Percentiles rank a stretch among this genome's conserved stretches.
Evolutionary conservation across 2,113 vertebrate genomes (phyloP).

Genomic region (Neodontobutis hainanensis): DNA sequence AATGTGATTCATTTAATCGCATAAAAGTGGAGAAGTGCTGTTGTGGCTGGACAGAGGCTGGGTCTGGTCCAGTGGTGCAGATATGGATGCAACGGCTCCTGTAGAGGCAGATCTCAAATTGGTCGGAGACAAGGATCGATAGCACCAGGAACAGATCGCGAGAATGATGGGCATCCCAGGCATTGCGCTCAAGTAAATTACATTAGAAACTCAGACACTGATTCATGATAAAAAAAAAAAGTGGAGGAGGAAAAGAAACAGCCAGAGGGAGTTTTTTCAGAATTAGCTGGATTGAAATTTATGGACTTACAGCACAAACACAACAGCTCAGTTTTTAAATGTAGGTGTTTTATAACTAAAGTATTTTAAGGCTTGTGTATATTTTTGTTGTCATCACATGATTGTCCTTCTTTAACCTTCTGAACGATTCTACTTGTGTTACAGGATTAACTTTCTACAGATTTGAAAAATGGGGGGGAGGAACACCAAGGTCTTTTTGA

Average conservation of each 20-base stretch:
- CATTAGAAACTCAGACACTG: slow-evolving; percentile 65
- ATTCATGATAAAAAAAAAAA: slow-evolving; percentile 55
- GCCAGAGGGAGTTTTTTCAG: slow-evolving; percentile 41
- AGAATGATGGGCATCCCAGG: slow-evolving; percentile 67
- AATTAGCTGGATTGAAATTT: slow-evolving; percentile 34
- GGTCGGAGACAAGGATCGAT: slow-evolving; percentile 65
- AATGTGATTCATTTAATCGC: slow-evolving; percentile 28
- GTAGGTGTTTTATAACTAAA: not conserved
- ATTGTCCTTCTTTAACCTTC: too few species aligned
- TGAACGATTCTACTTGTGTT: too few species aligned
- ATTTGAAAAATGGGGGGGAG: too few species aligned
- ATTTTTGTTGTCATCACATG: too few species aligned
- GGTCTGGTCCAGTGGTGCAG: slow-evolving; percentile 65
- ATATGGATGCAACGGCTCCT: slow-evolving; percentile 59
- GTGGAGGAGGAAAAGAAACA: slow-evolving; percentile 27
- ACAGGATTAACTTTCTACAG: too few species aligned
- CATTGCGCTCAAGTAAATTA: slow-evolving; percentile 67
- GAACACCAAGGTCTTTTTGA: too few species aligned
- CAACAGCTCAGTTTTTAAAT: not conserved
- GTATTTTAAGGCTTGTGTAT: not conserved
- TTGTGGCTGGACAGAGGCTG: slow-evolving; percentile 36
- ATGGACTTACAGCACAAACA: slow-evolving; percentile 10
- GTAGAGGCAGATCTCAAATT: slow-evolving; percentile 65
- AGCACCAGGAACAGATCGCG: slow-evolving; percentile 59
- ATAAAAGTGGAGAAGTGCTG: slow-evolving; percentile 24